Evolutionary conservation across 2,888 invertebrate species (phyloP).

Genomic region (Hirtodrosophila confusa): DNA sequence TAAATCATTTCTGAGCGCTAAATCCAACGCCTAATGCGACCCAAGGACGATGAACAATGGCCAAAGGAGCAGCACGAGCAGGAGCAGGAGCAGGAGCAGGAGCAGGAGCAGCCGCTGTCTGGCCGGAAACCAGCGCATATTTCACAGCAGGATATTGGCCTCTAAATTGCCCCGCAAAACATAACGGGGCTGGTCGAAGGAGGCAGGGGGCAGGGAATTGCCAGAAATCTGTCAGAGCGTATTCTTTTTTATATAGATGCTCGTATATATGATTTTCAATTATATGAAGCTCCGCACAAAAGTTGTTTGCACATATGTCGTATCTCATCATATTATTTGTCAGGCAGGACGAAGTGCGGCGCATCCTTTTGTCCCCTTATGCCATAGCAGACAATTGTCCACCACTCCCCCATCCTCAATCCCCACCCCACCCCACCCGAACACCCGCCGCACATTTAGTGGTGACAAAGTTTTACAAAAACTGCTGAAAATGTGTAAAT

Average conservation of each 20-base stretch:
- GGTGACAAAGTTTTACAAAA: conserved; percentile 71
- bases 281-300: conserved; percentile 78
- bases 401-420: conserved; percentile 3
- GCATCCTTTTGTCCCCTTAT: conserved; percentile 67
- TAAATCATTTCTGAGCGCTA: conserved; percentile 80
- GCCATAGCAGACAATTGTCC: conserved; percentile 35
- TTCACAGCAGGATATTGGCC: conserved; percentile 83
- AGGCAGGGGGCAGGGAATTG: conserved; percentile 31
- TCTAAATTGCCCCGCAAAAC: conserved; percentile 82
- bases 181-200: conserved; percentile 26
- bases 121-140: conserved; percentile 77
- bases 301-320: conserved; percentile 84
- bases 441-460: conserved; percentile 51
- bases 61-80: conserved; percentile 40
- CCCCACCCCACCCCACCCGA: conserved; percentile 18
- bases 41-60: conserved; percentile 54
- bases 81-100: neutral
- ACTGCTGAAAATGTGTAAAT: conserved; percentile 56
- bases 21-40: conserved; percentile 69
- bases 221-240: conserved; percentile 45
- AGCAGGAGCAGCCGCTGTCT: conserved; percentile 14
- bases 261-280: conserved; percentile 82
- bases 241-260: conserved; percentile 37
- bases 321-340: conserved; percentile 84
- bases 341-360: conserved; percentile 52